Evolutionary conservation across 2,888 invertebrate genomes (phyloP), one percentile per base, ranked within the genome.

Genomic region (Pollenia labialis): DNA sequence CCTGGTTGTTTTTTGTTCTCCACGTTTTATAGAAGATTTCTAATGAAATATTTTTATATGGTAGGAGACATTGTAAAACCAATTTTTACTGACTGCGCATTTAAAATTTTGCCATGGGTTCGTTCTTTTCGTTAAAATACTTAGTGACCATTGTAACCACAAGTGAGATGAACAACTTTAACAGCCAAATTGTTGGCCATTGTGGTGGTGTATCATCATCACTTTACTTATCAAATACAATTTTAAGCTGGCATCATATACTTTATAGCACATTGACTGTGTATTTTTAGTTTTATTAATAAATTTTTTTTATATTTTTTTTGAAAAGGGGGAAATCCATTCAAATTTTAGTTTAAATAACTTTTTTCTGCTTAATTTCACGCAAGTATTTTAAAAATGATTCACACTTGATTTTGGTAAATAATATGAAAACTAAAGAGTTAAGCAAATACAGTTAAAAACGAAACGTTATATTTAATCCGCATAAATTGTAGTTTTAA

Each of bases 301-400:
- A 1, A 32, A 32, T 4, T 23, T 23, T 16, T 54, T 4, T 11
- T 58, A 18, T 64, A 64, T 10, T 69, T 60, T 60, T 42, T 40
- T 42, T 44, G 14, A 72, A 68, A 50, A 58, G 66, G 82, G 77
- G 83, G 58, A 83, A 84, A 84, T 84, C 83, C 83, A 84, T 48
- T 69, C 9, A 72, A 14, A 40, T 68, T 60, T 66, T 44, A 40
- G 11, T 71, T 54, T 71, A n/a, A 54, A 56, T 50, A 44, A 12
- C n/a, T 40, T 32, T 60, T 18, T 60, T 56, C 23, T 50, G 66
- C 58, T 46, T 77, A 58, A 79, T 54, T 52, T 52, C 58, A 72
- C 72, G 66, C 32, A 54, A 48, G 23, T 69, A 71, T 16, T 58
- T 56, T 16, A 18, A 60, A 32, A 60, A 69, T 80, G 80, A 85